These are phyloP conservation scores for Micrasema longulum DNA, from an alignment of 1,140 invertebrate genomes.

Conservation along the genomic window DNA sequence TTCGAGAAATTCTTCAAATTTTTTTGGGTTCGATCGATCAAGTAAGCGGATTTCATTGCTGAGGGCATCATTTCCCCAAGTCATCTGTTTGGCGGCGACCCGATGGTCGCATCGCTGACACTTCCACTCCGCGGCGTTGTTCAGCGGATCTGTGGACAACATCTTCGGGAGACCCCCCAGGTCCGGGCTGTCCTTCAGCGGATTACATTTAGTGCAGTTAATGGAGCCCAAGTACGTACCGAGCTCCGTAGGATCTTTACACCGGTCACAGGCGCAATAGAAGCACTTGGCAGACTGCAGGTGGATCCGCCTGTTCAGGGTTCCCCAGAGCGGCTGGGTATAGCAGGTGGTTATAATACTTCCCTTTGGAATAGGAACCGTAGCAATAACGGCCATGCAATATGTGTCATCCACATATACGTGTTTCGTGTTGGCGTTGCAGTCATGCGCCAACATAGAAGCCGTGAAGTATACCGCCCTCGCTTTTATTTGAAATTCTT, in stretches of 20 bases:
- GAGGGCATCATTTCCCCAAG: constrained; percentile 71
- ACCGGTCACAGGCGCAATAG: constrained; percentile 72
- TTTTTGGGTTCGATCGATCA: constrained; percentile 66
- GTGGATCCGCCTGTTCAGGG: constrained; percentile 72
- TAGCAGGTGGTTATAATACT: constrained; percentile 75
- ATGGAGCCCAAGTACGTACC: constrained; percentile 73
- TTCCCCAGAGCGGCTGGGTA: constrained; percentile 75
- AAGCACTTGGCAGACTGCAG: constrained; percentile 75
- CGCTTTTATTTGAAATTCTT: constrained; percentile 62
- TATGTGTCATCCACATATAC: constrained; percentile 70
- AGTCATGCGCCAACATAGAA: constrained; percentile 75
- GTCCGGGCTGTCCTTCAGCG: constrained; percentile 59
- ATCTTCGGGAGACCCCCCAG: constrained; percentile 62
- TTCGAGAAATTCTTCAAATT: constrained; percentile 73
- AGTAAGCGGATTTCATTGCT: constrained; percentile 72
- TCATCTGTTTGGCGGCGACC: constrained; percentile 69
- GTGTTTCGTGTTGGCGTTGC: constrained; percentile 74
- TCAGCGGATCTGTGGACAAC: constrained; percentile 70
- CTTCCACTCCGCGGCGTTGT: constrained; percentile 71
- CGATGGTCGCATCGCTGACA: constrained; percentile 72
- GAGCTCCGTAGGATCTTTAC: constrained; percentile 73
- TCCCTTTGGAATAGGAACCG: constrained; percentile 73
- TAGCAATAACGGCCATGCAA: constrained; percentile 70
- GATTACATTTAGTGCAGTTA: constrained; percentile 71
- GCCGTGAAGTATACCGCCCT: constrained; percentile 73